Base-by-base conservation (phyloP, 2,888 invertebrate species). In the Brachyopa scutellaris region DNA sequence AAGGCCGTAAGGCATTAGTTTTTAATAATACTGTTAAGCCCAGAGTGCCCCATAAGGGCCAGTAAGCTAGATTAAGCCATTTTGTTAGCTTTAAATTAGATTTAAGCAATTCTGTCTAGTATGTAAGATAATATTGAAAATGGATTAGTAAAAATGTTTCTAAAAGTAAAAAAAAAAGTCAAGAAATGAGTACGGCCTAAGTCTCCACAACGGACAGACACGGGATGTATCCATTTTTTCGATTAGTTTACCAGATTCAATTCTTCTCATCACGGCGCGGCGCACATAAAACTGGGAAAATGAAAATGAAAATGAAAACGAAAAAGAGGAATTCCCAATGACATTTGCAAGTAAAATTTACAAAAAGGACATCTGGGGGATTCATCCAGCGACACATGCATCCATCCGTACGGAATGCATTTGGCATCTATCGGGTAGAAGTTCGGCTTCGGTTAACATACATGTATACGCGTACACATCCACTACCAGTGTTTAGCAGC, bases 321-420 rank as follows among this genome's bases (percentile, higher is more conserved):
- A 8, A 11, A 42, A 40, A 59, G 38, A 64, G 31, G 13, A 59
- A 61, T 57, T 38, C 36, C 21, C 73, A 67, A 61, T 76, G 80
- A 80, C 62, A 80, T 80, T 80, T 80, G 74, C 80, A 74, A 80
- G 74, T 74, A 64, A 69, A 69, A 69, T 74, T 57, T 57, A 69
- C 62, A 62, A 57, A 80, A 74, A 31, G 53, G 23, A 57, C 80
- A 80, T 76, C 80, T 80, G 76, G 29, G 57, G 13, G 13, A 64
- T 51, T 69, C 57, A 76, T 45, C 11, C 42, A 57, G 42, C 55
- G 31, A 40, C 47, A 73, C 42, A 74, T 73, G 66, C 55, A 69
- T 49, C 61, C 61, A 69, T 36, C 74, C 61, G 40, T 29, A 61
- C 66, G 38, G 13, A 64, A 69, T 74, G 62, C 51, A 69, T 64